These are phyloP conservation scores for Cosmopolites sordidus DNA, from an alignment of 2,888 invertebrate species.

Conservation along the genomic window DNA sequence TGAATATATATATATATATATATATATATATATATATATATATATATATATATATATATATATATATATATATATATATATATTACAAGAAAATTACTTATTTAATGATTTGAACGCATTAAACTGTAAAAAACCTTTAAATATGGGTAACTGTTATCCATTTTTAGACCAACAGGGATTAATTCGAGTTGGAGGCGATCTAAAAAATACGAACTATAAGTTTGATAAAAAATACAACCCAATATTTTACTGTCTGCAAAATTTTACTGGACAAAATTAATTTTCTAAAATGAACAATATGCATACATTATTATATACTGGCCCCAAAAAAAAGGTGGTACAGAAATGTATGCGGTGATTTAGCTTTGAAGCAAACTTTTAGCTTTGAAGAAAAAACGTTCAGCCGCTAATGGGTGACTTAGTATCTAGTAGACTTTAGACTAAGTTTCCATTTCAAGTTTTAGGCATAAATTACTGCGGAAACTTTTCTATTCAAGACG, in stretches of 20 bases:
- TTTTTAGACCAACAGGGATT: neutral
- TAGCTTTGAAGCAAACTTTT: neutral
- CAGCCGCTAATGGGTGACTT: neutral
- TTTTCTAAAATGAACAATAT: neutral
- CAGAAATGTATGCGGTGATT: neutral
- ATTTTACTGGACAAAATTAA: neutral
- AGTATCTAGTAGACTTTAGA: neutral
- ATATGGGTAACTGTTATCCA: no score
- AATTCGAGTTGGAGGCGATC: slow-evolving; percentile 6
- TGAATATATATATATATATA: no score
- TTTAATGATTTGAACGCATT: no score
- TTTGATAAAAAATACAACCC: neutral
- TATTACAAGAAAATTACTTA: no score
- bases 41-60: no score
- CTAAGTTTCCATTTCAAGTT: neutral
- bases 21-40: no score
- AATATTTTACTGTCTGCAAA: neutral
- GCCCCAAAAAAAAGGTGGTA: neutral
- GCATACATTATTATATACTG: neutral
- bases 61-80: no score
- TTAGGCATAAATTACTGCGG: neutral
- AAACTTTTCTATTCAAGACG: neutral
- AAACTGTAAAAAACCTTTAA: no score
- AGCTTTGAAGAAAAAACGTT: no score
- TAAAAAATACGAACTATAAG: neutral